Evolutionary conservation across 2,888 invertebrate species (phyloP).

Genomic region (Monoplex corrugatus): DNA sequence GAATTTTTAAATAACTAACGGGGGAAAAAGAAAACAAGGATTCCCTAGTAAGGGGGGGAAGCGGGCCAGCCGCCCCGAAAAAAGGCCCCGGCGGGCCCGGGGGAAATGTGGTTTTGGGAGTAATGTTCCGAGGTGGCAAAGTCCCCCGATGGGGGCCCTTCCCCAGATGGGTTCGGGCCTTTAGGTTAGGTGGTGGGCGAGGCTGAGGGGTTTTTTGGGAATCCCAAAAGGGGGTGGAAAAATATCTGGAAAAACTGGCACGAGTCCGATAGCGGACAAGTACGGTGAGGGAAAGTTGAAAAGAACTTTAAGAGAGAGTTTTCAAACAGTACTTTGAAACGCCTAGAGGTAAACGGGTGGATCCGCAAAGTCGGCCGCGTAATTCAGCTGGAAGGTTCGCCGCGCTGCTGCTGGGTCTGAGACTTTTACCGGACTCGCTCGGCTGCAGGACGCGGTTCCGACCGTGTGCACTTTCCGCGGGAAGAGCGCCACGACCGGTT

Average conservation of each 20-base stretch:
- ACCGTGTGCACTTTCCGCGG: not conserved
- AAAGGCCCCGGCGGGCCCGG: no score
- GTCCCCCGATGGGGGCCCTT: no score
- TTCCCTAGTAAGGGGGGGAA: no score
- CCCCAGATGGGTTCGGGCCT: no score
- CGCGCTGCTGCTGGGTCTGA: not conserved
- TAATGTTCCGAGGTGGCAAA: no score
- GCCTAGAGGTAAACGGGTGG: slow-evolving; percentile 69
- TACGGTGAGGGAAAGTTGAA: slow-evolving; percentile 7
- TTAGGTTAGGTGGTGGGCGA: no score
- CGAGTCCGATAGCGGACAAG: slow-evolving; percentile 83
- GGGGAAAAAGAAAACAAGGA: no score
- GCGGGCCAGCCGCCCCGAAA: no score
- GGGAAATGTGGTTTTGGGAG: no score
- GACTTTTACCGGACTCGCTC: not conserved
- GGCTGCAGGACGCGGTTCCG: not conserved
- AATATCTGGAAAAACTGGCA: slow-evolving; percentile 86
- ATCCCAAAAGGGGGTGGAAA: no score
- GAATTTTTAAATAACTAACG: no score
- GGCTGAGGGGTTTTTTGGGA: no score
- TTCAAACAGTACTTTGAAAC: slow-evolving; percentile 85
- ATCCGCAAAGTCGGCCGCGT: slow-evolving; percentile 73
- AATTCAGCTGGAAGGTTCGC: not conserved
- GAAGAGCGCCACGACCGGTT: not conserved
- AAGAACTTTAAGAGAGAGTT: slow-evolving; percentile 87